These are phyloP conservation scores for Hemichromis elongatus DNA, from an alignment of 2,113 vertebrate genomes.

Conservation along the genomic window DNA sequence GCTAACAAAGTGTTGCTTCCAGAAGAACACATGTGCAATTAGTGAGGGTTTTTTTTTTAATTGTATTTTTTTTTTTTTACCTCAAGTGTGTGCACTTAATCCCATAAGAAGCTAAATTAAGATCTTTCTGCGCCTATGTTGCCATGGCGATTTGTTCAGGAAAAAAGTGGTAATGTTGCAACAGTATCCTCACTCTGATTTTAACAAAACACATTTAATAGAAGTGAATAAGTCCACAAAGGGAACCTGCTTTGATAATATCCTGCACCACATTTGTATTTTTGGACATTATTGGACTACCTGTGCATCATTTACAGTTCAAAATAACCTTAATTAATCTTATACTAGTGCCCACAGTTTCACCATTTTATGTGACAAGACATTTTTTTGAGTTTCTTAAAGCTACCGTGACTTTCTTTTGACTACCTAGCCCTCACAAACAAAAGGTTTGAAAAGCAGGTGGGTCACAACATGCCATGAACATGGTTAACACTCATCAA, in stretches of 20 bases:
- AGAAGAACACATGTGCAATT: neutral
- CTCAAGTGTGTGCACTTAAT: neutral
- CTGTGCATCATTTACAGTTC: neutral
- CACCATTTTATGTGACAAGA: too few relatives aligned
- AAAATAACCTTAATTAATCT: neutral
- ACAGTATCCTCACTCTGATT: neutral
- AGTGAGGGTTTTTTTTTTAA: neutral
- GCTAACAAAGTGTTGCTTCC: neutral
- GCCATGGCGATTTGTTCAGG: constrained; percentile 45
- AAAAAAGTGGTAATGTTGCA: neutral
- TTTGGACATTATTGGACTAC: neutral
- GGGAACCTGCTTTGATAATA: neutral
- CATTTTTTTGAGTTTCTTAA: neutral
- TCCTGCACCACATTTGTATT: neutral
- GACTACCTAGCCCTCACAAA: neutral
- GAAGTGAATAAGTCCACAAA: neutral
- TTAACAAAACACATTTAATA: neutral
- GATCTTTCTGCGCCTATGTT: constrained; percentile 17
- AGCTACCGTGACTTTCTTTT: neutral
- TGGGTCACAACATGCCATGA: neutral
- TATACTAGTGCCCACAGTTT: neutral
- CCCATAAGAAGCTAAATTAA: constrained; percentile 27
- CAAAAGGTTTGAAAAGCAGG: neutral
- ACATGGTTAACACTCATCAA: neutral
- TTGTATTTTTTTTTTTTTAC: neutral